A percentile compares a stretch with the other conserved stretches of the same genome.
Evolutionary conservation across 2,113 vertebrate genomes (phyloP).

Genomic region (Gobius niger): DNA sequence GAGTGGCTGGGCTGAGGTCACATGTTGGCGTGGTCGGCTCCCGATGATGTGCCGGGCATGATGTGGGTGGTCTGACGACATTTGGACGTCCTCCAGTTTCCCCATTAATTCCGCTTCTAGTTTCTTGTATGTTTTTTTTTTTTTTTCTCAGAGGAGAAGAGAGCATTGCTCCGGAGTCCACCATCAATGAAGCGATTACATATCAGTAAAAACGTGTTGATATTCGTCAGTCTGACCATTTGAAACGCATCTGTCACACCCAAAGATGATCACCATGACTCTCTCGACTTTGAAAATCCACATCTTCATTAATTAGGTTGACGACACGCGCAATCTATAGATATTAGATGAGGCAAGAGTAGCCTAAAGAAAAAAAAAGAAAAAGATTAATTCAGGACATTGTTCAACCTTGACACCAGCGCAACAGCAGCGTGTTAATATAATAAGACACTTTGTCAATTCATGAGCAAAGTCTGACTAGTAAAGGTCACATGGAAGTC

Average conservation of each 20-base stretch:
- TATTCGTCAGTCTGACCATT: no score
- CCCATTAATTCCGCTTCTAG: constrained; percentile 27
- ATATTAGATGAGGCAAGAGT: background rate
- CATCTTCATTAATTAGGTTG: background rate
- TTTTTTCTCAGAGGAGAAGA: constrained; percentile 1
- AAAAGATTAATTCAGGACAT: background rate
- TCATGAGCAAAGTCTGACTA: background rate
- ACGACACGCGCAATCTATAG: background rate
- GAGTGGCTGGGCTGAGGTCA: background rate
- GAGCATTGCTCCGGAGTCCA: constrained; percentile 17
- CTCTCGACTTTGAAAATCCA: background rate
- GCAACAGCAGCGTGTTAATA: background rate
- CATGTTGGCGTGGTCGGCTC: background rate
- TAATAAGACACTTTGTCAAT: background rate
- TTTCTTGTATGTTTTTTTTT: background rate
- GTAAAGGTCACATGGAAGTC: background rate
- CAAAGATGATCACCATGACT: background rate
- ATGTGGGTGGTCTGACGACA: constrained; percentile 40
- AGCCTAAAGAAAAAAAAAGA: background rate
- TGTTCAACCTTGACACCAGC: background rate
- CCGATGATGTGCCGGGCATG: background rate
- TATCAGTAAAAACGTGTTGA: background rate
- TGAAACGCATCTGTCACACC: background rate
- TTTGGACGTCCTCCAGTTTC: constrained; percentile 44
- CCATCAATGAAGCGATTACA: background rate